These are phyloP conservation scores for Bicyclus anynana DNA, from an alignment of 1,140 invertebrate genomes.

Conservation along the genomic window DNA sequence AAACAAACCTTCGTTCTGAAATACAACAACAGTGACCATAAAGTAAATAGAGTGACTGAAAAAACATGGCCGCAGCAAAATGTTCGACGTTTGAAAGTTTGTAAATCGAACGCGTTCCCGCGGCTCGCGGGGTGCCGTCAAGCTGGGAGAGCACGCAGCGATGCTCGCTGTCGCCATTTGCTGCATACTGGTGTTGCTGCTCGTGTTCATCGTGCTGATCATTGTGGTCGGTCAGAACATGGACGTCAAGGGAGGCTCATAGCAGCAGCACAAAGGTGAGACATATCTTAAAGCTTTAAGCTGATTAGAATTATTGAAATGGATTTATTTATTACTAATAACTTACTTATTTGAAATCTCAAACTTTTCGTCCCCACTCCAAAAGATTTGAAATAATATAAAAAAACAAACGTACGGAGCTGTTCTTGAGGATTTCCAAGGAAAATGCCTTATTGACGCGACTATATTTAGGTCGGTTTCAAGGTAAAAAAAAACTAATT, in stretches of 20 bases:
- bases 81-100: neutral
- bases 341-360: too few relatives aligned
- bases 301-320: too few relatives aligned
- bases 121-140: slow-evolving; percentile 54
- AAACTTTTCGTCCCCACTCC: too few relatives aligned
- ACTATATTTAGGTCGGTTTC: too few relatives aligned
- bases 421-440: too few relatives aligned
- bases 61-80: neutral
- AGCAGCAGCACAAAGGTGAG: slow-evolving; percentile 49
- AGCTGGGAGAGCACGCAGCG: slow-evolving; percentile 76
- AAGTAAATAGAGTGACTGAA: neutral
- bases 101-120: slow-evolving; percentile 33
- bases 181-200: slow-evolving; percentile 85
- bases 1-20: neutral
- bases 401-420: too few relatives aligned
- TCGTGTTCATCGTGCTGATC: slow-evolving; percentile 87
- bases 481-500: too few relatives aligned
- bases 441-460: too few relatives aligned
- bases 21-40: neutral
- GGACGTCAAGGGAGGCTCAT: slow-evolving; percentile 77
- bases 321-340: too few relatives aligned
- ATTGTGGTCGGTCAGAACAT: slow-evolving; percentile 86
- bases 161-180: slow-evolving; percentile 89
- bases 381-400: too few relatives aligned
- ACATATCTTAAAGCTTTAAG: neutral